These are phyloP conservation scores for Euwallacea similis DNA, from an alignment of 1,140 invertebrate genomes.

Conservation along the genomic window DNA sequence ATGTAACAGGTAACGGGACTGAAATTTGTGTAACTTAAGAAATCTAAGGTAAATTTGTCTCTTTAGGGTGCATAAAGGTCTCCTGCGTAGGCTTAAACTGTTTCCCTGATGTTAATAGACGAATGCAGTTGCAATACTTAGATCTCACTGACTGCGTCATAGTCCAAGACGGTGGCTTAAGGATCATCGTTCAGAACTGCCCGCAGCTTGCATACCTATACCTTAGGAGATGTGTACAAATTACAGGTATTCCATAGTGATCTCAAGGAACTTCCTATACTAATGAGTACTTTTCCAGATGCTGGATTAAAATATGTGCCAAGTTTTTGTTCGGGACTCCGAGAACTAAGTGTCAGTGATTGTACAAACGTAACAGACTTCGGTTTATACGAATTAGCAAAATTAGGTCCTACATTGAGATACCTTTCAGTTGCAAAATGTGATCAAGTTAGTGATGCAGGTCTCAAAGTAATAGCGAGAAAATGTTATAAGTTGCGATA, in stretches of 20 bases:
- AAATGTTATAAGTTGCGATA: slow-evolving; percentile 89
- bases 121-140: slow-evolving; percentile 69
- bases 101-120: slow-evolving; percentile 62
- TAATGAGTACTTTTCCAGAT: slow-evolving; percentile 57
- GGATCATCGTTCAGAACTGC: slow-evolving; percentile 80
- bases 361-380: slow-evolving; percentile 89
- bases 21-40: slow-evolving; percentile 39
- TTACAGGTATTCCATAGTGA: slow-evolving; percentile 65
- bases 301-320: slow-evolving; percentile 78
- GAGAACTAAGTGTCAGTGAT: slow-evolving; percentile 88
- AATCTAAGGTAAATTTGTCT: neutral
- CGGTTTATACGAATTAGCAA: slow-evolving; percentile 85
- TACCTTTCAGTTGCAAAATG: slow-evolving; percentile 91
- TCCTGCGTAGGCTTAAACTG: slow-evolving; percentile 70
- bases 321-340: slow-evolving; percentile 79
- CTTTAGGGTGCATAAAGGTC: slow-evolving; percentile 68
- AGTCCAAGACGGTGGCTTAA: slow-evolving; percentile 80
- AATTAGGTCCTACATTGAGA: slow-evolving; percentile 78
- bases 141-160: slow-evolving; percentile 85
- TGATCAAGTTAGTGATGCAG: slow-evolving; percentile 80
- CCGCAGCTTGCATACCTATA: slow-evolving; percentile 87
- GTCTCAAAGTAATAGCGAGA: slow-evolving; percentile 81
- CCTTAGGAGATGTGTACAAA: slow-evolving; percentile 80
- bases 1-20: slow-evolving; percentile 67
- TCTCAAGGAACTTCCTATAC: neutral